Evolutionary conservation across 2,113 vertebrate species (phyloP).

Genomic region (Poeciliopsis turrubarensis): DNA sequence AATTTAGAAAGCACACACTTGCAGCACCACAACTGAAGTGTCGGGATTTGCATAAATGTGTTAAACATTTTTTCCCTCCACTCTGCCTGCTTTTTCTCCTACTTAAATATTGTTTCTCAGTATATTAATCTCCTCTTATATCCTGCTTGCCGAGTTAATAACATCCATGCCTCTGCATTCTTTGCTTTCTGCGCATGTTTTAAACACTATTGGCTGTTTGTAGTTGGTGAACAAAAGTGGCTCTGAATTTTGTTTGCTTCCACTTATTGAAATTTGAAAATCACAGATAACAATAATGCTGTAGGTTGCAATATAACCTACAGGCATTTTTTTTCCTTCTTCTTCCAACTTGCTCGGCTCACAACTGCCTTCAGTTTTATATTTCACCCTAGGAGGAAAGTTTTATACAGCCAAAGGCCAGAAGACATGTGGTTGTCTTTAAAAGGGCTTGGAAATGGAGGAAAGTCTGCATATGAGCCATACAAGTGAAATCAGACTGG

Average conservation of each 20-base stretch:
- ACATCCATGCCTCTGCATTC: constrained; percentile 40
- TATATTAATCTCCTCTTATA: constrained; percentile 57
- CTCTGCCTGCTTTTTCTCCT: constrained; percentile 16
- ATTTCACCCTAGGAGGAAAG: constrained; percentile 16
- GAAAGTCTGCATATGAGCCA: not conserved
- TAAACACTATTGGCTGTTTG: constrained; percentile 58
- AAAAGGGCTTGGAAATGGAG: constrained; percentile 22
- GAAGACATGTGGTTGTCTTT: constrained; percentile 39
- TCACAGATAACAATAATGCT: constrained; percentile 54
- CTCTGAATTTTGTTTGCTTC: constrained; percentile 55
- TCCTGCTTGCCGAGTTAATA: constrained; percentile 59
- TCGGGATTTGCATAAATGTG: constrained; percentile 57
- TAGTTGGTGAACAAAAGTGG: constrained; percentile 29
- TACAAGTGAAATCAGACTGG: constrained; percentile 28
- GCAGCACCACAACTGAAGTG: constrained; percentile 20
- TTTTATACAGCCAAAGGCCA: constrained; percentile 18
- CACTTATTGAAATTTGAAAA: constrained; percentile 41
- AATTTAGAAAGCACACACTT: constrained; percentile 38
- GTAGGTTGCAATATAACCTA: constrained; percentile 50
- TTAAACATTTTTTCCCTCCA: constrained; percentile 13
- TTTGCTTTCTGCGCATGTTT: constrained; percentile 38
- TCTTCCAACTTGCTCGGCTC: constrained; percentile 22
- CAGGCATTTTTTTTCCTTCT: constrained; percentile 27
- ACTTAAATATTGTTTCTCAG: constrained; percentile 47
- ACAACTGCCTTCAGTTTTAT: constrained; percentile 16